These are phyloP conservation scores for Macropis europaea DNA, from an alignment of 2,888 invertebrate genomes.

Conservation along the genomic window DNA sequence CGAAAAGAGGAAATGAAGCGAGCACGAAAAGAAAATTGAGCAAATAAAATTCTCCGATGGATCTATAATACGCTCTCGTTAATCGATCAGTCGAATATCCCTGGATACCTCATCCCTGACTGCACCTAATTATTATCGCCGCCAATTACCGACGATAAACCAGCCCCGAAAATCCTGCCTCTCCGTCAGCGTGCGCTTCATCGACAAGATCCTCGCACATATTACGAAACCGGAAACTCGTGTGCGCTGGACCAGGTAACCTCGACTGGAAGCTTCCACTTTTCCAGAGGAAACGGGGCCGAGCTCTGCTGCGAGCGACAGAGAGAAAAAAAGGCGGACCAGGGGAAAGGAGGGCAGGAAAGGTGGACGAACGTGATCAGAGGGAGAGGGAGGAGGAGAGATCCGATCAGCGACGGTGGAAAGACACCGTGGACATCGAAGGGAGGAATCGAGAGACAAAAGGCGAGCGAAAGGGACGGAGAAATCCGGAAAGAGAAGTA, in stretches of 20 bases:
- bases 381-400: conserved; percentile 40
- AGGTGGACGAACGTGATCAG: conserved; percentile 24
- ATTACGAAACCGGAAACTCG: conserved; percentile 66
- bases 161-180: conserved; percentile 28
- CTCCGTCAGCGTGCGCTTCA: background rate
- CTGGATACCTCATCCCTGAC: conserved; percentile 19
- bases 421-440: conserved; percentile 37
- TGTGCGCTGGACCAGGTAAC: conserved; percentile 66
- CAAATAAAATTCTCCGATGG: conserved; percentile 10
- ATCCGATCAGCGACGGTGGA: conserved; percentile 49
- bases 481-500: conserved; percentile 24
- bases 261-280: conserved; percentile 69
- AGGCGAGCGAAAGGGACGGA: conserved; percentile 34
- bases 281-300: conserved; percentile 67
- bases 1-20: conserved; percentile 10
- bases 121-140: conserved; percentile 44
- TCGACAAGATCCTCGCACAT: conserved; percentile 30
- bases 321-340: conserved; percentile 27
- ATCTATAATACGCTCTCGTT: conserved; percentile 19
- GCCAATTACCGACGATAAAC: conserved; percentile 40
- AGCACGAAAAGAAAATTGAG: conserved; percentile 14
- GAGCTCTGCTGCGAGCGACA: conserved; percentile 21
- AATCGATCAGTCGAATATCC: conserved; percentile 31
- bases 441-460: conserved; percentile 46
- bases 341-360: conserved; percentile 25